Percentiles rank a stretch among this genome's conserved stretches.
Evolutionary conservation across 2,113 vertebrate species (phyloP).

Genomic region (Herpetotheres cachinnans): DNA sequence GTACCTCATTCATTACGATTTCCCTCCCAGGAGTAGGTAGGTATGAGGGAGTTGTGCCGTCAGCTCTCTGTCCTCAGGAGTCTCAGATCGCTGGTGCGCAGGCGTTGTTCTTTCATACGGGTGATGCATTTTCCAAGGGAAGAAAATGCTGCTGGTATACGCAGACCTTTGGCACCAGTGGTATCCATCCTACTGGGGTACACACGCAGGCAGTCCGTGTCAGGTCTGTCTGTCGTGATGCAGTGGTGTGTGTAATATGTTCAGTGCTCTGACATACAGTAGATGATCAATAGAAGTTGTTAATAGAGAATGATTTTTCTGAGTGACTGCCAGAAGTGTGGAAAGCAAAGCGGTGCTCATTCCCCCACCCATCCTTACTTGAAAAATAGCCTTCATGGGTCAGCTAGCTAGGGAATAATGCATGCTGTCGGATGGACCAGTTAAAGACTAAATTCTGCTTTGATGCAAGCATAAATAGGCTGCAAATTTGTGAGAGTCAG

Average conservation of each 20-base stretch:
- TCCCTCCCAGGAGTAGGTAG: not conserved
- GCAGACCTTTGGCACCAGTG: too few relatives aligned
- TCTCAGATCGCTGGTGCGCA: not conserved
- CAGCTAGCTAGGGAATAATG: not conserved
- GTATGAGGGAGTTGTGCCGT: not conserved
- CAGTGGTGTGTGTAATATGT: not conserved
- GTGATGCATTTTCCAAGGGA: not conserved
- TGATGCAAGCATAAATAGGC: not conserved
- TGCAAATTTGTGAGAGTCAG: not conserved
- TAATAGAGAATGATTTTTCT: not conserved
- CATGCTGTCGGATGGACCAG: not conserved
- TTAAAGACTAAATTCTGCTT: not conserved
- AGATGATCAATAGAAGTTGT: not conserved
- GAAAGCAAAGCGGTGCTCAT: not conserved
- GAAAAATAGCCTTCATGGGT: not conserved
- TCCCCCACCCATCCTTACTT: not conserved
- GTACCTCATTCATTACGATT: not conserved
- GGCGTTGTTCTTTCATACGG: not conserved
- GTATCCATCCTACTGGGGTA: rapidly evolving
- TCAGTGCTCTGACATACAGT: not conserved
- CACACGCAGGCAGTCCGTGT: rapidly evolving
- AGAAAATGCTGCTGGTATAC: not conserved
- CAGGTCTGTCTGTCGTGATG: not conserved
- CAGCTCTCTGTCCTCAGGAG: not conserved
- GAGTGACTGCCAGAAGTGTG: not conserved